A percentile compares a stretch with the other conserved stretches of the same genome.
Conservation (phyloP, 2,797 vertebrate species). For the Poecilia wingei region DNA sequence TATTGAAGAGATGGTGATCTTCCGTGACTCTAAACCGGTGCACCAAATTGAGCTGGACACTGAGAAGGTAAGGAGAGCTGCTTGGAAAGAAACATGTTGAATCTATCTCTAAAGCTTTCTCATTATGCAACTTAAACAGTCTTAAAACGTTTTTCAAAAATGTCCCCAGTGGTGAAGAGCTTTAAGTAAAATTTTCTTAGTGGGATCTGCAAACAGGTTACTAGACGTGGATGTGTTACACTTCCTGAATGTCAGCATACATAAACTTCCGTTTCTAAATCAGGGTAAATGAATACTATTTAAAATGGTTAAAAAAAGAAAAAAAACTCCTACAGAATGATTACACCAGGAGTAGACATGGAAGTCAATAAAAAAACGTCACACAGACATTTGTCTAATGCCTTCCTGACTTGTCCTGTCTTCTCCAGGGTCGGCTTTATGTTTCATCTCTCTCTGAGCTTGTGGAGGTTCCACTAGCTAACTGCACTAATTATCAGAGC, state of each 20-base stretch:
- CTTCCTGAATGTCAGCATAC: slow-evolving; percentile 32
- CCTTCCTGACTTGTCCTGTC: slow-evolving; percentile 22
- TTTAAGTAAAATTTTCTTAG: slow-evolving; percentile 47
- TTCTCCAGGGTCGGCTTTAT: slow-evolving; percentile 86
- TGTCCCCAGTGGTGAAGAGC: slow-evolving; percentile 47
- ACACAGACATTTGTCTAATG: slow-evolving; percentile 28
- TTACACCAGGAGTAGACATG: slow-evolving; percentile 29
- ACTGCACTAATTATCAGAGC: slow-evolving; percentile 92
- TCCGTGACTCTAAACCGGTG: slow-evolving; percentile 81
- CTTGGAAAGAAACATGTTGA: neutral
- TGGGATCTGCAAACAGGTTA: slow-evolving; percentile 61
- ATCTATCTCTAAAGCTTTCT: slow-evolving; percentile 19
- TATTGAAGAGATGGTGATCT: slow-evolving; percentile 91
- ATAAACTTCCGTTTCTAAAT: slow-evolving; percentile 19
- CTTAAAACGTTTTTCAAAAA: slow-evolving; percentile 56
- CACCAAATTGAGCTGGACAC: slow-evolving; percentile 90
- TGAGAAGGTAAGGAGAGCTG: slow-evolving; percentile 74
- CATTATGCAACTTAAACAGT: slow-evolving; percentile 31
- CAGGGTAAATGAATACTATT: slow-evolving; percentile 1
- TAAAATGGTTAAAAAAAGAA: neutral
- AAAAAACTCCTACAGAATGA: slow-evolving; percentile 16
- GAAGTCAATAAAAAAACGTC: slow-evolving; percentile 34
- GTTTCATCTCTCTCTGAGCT: slow-evolving; percentile 86
- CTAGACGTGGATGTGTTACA: slow-evolving; percentile 54
- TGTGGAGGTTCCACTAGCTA: slow-evolving; percentile 90